Evolutionary conservation across 37 sponge, comb jelly and placozoan species (phyloP).

Genomic region (Mnemiopsis leidyi): DNA sequence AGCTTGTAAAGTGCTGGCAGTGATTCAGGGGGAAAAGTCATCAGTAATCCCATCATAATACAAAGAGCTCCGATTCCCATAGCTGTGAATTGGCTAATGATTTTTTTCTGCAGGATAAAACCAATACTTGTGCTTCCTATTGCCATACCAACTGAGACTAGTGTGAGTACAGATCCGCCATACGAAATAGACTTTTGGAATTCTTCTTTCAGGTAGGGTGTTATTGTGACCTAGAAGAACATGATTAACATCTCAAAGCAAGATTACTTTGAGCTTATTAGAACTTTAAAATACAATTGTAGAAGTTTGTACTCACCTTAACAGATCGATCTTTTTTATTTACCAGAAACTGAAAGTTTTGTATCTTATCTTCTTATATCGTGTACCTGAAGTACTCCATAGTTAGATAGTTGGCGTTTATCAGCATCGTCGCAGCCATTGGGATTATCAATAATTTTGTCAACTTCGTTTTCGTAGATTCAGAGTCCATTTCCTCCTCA

Average conservation of each 20-base stretch:
- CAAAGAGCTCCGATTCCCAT: not conserved
- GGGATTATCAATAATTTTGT: not conserved
- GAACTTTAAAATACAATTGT: too few relatives aligned
- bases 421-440: not conserved
- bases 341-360: too few relatives aligned
- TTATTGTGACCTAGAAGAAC: slow-evolving; percentile 11
- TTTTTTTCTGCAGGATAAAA: not conserved
- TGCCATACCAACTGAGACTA: slow-evolving; percentile 57
- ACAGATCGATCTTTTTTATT: too few relatives aligned
- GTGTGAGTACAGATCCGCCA: slow-evolving; percentile 11
- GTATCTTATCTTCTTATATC: too few relatives aligned
- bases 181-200: slow-evolving; percentile 52
- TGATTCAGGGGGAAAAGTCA: not conserved
- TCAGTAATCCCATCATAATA: not conserved
- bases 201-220: slow-evolving; percentile 29
- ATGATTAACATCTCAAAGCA: too few relatives aligned
- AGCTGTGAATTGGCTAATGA: not conserved
- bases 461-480: not conserved
- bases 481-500: not conserved
- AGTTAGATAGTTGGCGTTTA: slow-evolving; percentile 18
- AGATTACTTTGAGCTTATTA: too few relatives aligned
- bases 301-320: too few relatives aligned
- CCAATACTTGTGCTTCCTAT: not conserved
- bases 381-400: slow-evolving; percentile 44
- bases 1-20: not conserved